phyloP scores from a whole-genome alignment of 2,888 invertebrate genomes.

The Cynaeus angustus region DNA sequence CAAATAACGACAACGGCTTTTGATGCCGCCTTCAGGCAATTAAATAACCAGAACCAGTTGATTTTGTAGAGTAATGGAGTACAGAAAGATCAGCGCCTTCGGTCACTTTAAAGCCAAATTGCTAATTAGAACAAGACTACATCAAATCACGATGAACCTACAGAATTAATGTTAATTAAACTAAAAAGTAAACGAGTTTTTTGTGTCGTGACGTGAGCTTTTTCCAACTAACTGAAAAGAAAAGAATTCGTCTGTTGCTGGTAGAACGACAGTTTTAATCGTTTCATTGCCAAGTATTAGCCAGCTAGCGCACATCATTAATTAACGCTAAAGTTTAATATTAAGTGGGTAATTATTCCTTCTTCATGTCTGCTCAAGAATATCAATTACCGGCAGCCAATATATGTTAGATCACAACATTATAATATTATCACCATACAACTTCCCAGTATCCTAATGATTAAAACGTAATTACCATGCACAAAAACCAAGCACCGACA shows the following conservation, averaged over 20 bases:
- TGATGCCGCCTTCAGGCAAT: conserved; percentile 24
- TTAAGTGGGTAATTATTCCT: neutral
- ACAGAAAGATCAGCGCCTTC: conserved; percentile 17
- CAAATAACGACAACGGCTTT: conserved; percentile 22
- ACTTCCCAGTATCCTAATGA: conserved; percentile 10
- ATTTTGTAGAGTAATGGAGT: conserved; percentile 21
- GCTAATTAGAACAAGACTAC: conserved; percentile 22
- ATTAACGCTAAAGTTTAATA: conserved; percentile 59
- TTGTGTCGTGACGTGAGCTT: neutral
- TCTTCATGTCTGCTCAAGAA: conserved; percentile 4
- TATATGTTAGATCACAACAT: neutral
- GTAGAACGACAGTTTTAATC: conserved; percentile 32
- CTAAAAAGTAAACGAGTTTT: neutral
- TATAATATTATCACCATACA: conserved; percentile 5
- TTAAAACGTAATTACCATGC: conserved; percentile 7
- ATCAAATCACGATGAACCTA: neutral
- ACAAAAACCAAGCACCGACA: neutral
- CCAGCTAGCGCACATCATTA: conserved; percentile 61
- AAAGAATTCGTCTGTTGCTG: conserved; percentile 28
- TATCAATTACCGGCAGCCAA: conserved; percentile 2
- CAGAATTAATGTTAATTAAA: conserved; percentile 1
- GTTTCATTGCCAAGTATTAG: too few species aligned
- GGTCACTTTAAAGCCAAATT: conserved; percentile 31
- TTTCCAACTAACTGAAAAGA: neutral
- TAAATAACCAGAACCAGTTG: conserved; percentile 30